Evolutionary conservation across 2,797 vertebrate species (phyloP).

Genomic region (Coreius guichenoti): DNA sequence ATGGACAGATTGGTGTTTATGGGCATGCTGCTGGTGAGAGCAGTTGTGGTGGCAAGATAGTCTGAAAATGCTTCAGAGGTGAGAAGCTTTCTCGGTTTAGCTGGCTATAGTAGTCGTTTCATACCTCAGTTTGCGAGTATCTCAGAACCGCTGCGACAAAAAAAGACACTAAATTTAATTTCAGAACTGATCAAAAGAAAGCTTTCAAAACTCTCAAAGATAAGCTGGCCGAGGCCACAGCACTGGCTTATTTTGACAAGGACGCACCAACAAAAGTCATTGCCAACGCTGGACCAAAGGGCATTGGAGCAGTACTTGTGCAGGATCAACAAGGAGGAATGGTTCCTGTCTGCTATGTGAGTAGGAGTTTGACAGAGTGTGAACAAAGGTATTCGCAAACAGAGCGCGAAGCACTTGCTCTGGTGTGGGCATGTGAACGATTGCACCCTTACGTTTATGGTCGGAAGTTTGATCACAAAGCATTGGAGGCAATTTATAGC

Average conservation of each 20-base stretch:
- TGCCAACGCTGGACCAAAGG: conserved; percentile 40
- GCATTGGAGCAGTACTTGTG: conserved; percentile 42
- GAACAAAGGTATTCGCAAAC: conserved; percentile 3
- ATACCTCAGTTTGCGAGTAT: conserved; percentile 42
- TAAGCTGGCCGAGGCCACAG: conserved; percentile 17
- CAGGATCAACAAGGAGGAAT: conserved; percentile 22
- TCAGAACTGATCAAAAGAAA: conserved; percentile 39
- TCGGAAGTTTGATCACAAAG: conserved; percentile 8
- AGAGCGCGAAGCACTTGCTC: conserved; percentile 4
- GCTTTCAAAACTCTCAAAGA: conserved; percentile 24
- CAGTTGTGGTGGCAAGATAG: conserved; percentile 24
- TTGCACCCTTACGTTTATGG: neutral
- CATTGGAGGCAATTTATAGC: conserved; percentile 41
- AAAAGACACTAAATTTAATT: conserved; percentile 21
- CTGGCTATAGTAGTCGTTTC: conserved; percentile 29
- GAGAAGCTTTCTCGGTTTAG: conserved; percentile 18
- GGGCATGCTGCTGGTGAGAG: conserved; percentile 51
- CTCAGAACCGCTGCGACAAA: conserved; percentile 37
- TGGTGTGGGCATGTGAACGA: neutral
- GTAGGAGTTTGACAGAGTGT: too few species aligned
- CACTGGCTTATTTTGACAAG: conserved; percentile 50
- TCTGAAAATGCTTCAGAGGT: conserved; percentile 46
- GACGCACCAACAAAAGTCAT: conserved; percentile 43
- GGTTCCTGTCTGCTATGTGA: too few species aligned
- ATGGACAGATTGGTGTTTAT: conserved; percentile 2